phyloP scores from a whole-genome alignment of 1,140 invertebrate species.

The Conus ventricosus region DNA sequence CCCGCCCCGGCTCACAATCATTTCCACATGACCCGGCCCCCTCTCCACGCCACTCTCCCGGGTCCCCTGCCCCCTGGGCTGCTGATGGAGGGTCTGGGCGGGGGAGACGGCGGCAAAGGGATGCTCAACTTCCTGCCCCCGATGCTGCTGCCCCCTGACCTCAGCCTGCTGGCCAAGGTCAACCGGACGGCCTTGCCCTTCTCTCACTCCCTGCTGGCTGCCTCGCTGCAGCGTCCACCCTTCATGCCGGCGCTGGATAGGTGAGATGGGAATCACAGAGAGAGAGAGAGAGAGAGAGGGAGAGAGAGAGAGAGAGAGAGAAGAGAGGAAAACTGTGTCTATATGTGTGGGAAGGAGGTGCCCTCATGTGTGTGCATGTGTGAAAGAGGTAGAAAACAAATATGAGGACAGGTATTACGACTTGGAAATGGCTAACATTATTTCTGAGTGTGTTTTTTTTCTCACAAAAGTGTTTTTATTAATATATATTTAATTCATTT shows the following conservation, averaged over 20 bases:
- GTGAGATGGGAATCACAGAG: constrained; percentile 44
- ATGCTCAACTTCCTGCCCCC: constrained; percentile 40
- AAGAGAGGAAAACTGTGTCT: neutral
- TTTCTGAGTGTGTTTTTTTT: too few species aligned
- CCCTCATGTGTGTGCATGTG: too few species aligned
- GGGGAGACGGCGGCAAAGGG: constrained; percentile 8
- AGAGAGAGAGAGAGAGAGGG: neutral
- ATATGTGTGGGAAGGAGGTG: neutral
- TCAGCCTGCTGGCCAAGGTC: constrained; percentile 48
- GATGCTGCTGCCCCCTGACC: constrained; percentile 44
- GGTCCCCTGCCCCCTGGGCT: constrained; percentile 11
- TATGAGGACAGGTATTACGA: too few species aligned
- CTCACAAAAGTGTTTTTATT: too few species aligned
- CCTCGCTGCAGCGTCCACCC: constrained; percentile 56
- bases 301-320: constrained; percentile 23
- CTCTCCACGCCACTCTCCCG: neutral
- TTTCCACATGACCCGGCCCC: neutral
- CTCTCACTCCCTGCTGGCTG: constrained; percentile 63
- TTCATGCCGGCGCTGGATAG: constrained; percentile 66
- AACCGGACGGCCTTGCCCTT: constrained; percentile 55
- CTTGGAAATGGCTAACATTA: too few species aligned
- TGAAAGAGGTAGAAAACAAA: too few species aligned
- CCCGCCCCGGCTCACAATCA: neutral
- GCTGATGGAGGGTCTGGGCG: constrained; percentile 3
- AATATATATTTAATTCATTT: too few species aligned